Conservation (phyloP, 1,140 invertebrate genomes). For the Trialeurodes vaporariorum region DNA sequence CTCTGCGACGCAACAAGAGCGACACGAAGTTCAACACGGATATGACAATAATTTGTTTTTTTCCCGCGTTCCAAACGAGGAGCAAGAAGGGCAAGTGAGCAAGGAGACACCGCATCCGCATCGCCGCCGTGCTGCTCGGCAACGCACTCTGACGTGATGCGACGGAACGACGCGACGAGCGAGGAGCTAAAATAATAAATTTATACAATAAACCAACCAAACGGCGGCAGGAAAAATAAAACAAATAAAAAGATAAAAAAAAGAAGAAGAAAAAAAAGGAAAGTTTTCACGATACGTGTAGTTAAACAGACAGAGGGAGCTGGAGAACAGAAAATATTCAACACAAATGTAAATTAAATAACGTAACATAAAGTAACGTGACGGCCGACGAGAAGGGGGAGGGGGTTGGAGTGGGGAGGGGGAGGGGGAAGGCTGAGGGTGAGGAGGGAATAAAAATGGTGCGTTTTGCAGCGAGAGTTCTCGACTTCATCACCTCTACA, state of each 20-base stretch:
- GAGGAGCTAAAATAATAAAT: not conserved
- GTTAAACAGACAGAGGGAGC: not conserved
- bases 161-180: not conserved
- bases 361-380: too few relatives aligned
- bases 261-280: not conserved
- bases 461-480: not conserved
- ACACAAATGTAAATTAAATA: slow-evolving; percentile 1
- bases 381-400: too few relatives aligned
- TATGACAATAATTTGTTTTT: not conserved
- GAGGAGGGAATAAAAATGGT: not conserved
- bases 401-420: too few relatives aligned
- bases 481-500: not conserved
- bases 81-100: too few relatives aligned
- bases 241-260: not conserved
- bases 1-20: too few relatives aligned
- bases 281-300: too few relatives aligned
- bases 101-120: too few relatives aligned
- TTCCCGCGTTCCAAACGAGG: not conserved
- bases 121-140: too few relatives aligned
- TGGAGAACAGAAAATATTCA: not conserved
- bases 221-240: not conserved
- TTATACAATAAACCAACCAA: not conserved
- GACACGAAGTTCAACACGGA: not conserved
- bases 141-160: too few relatives aligned
- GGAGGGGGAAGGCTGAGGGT: too few relatives aligned